Evolutionary conservation across 2,113 vertebrate species (phyloP).

Genomic region (Chloropsis hardwickii): DNA sequence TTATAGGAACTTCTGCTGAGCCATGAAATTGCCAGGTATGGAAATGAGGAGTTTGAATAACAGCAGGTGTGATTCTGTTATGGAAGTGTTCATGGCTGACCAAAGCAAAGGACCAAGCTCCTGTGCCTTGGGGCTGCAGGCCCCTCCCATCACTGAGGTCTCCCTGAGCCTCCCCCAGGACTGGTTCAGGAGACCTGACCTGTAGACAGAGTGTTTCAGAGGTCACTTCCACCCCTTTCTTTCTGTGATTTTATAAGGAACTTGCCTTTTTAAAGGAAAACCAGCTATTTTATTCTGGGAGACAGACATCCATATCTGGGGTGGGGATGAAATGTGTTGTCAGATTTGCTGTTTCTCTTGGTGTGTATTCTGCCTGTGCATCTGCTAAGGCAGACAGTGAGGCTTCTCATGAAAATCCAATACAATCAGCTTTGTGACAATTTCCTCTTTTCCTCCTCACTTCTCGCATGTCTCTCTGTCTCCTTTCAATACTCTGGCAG

Average conservation of each 20-base stretch:
- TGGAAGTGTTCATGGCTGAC: background rate
- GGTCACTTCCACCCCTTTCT: background rate
- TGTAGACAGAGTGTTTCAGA: background rate
- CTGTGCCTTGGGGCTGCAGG: background rate
- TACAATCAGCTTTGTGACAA: background rate
- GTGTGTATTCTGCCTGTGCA: background rate
- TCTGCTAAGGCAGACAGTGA: background rate
- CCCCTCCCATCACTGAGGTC: rapidly evolving
- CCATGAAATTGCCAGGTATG: background rate
- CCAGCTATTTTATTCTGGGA: background rate
- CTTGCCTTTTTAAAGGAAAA: background rate
- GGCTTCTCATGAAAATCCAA: background rate
- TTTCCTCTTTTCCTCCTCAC: background rate
- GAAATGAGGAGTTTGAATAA: background rate
- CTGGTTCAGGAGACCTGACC: background rate
- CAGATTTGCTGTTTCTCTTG: background rate
- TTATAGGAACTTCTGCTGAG: background rate
- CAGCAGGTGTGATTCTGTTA: background rate
- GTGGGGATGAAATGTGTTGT: background rate
- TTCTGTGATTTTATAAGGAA: background rate
- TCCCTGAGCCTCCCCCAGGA: background rate
- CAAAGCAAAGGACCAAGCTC: background rate
- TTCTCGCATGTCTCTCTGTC: background rate
- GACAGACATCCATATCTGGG: background rate
- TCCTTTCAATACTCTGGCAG: background rate